Evolutionary conservation across 2,888 invertebrate genomes (phyloP).

Genomic region (Drosophila neonasuta): DNA sequence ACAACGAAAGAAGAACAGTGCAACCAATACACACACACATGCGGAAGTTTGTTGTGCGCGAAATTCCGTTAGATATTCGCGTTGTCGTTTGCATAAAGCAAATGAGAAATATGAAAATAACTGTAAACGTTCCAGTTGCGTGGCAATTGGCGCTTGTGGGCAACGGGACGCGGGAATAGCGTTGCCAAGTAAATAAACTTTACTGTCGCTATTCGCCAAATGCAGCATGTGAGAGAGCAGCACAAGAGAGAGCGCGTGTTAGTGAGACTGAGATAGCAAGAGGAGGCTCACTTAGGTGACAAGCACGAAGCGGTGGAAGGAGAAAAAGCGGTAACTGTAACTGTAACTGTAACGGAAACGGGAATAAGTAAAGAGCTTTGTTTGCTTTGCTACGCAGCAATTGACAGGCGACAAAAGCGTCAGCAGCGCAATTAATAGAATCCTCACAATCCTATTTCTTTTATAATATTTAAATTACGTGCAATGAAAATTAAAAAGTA

Average conservation of each 20-base stretch:
- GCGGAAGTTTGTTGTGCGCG: conserved; percentile 9
- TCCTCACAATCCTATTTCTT: neutral
- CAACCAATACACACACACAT: neutral
- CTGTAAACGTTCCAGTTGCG: conserved; percentile 56
- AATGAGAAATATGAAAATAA: conserved; percentile 50
- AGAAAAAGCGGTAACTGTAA: neutral
- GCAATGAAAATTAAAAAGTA: no score
- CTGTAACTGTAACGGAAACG: conserved; percentile 24
- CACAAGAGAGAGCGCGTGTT: neutral
- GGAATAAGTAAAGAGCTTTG: conserved; percentile 25
- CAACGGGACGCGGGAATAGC: conserved; percentile 13
- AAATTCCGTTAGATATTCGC: conserved; percentile 57
- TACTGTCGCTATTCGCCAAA: conserved; percentile 68
- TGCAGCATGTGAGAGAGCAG: neutral
- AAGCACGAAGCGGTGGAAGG: conserved; percentile 10
- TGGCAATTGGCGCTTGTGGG: conserved; percentile 52
- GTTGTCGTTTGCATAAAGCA: conserved; percentile 40
- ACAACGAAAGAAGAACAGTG: neutral
- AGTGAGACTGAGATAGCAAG: neutral
- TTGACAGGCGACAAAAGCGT: conserved; percentile 37
- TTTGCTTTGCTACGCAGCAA: conserved; percentile 10
- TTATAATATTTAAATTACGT: no score
- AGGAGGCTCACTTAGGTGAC: conserved; percentile 25
- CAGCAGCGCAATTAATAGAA: neutral
- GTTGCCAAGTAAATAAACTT: conserved; percentile 75